A percentile compares a stretch with the other conserved stretches of the same genome.
Evolutionary conservation across 2,888 invertebrate species (phyloP).

Genomic region (Agrochola litura): DNA sequence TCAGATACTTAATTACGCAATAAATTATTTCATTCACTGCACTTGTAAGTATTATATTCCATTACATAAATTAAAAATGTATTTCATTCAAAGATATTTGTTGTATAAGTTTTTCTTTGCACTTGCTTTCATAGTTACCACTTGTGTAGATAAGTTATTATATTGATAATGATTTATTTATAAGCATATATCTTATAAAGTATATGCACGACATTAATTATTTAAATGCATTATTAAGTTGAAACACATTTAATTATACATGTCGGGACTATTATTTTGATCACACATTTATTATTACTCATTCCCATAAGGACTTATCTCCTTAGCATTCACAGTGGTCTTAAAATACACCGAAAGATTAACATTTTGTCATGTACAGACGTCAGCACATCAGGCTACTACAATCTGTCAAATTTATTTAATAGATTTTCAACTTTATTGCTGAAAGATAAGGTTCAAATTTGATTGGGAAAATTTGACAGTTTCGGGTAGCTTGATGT

Average conservation of each 20-base stretch:
- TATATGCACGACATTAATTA: conserved; percentile 19
- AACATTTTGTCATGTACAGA: too few relatives aligned
- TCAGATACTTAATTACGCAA: conserved; percentile 38
- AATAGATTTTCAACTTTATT: too few relatives aligned
- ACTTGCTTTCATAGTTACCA: conserved; percentile 7
- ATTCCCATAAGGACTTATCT: too few relatives aligned
- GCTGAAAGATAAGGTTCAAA: too few relatives aligned
- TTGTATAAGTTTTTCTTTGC: conserved; percentile 40
- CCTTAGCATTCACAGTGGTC: too few relatives aligned
- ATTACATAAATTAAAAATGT: conserved; percentile 50
- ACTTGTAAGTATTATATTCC: conserved; percentile 37
- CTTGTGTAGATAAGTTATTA: conserved; percentile 5
- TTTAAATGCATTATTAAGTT: conserved; percentile 7
- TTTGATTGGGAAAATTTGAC: too few relatives aligned
- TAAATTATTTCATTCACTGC: conserved; percentile 40
- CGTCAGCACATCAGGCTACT: too few relatives aligned
- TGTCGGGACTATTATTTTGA: neutral
- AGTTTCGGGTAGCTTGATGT: too few relatives aligned
- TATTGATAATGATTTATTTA: conserved; percentile 19
- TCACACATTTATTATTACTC: neutral
- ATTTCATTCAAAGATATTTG: conserved; percentile 27
- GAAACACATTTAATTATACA: neutral
- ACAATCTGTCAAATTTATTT: too few relatives aligned
- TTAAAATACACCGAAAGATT: too few relatives aligned
- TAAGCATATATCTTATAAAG: neutral